A percentile compares a stretch with the other conserved stretches of the same genome.
These are phyloP conservation scores for Chionomys nivalis DNA, from an alignment of 2,113 vertebrate genomes.

Conservation along the genomic window DNA sequence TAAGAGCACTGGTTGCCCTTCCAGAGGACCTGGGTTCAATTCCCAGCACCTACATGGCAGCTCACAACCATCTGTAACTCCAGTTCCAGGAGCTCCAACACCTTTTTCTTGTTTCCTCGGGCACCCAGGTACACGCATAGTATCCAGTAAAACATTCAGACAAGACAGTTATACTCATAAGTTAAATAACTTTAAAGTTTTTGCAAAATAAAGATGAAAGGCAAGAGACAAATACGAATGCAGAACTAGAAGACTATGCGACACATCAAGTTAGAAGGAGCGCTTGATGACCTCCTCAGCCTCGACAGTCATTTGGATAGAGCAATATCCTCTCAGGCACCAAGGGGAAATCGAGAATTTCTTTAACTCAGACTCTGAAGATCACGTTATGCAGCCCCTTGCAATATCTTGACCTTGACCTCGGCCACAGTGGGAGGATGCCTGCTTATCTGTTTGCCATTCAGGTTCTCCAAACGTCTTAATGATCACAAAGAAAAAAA, in stretches of 20 bases:
- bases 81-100: neutral
- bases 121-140: neutral
- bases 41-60: neutral
- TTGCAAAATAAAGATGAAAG: neutral
- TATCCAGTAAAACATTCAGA: neutral
- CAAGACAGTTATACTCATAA: neutral
- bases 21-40: neutral
- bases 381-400: fast-evolving
- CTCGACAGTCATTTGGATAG: neutral
- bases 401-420: neutral
- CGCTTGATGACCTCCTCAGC: neutral
- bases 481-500: neutral
- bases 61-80: neutral
- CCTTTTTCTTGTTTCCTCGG: neutral
- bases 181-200: neutral
- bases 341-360: neutral
- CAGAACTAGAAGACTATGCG: neutral
- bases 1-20: neutral
- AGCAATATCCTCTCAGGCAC: neutral
- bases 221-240: neutral
- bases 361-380: neutral
- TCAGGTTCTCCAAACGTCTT: neutral
- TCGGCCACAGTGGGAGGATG: neutral
- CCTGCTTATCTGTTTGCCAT: neutral
- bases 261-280: neutral